phyloP scores from a whole-genome alignment of 2,888 invertebrate species.

The Andricus curvator region DNA sequence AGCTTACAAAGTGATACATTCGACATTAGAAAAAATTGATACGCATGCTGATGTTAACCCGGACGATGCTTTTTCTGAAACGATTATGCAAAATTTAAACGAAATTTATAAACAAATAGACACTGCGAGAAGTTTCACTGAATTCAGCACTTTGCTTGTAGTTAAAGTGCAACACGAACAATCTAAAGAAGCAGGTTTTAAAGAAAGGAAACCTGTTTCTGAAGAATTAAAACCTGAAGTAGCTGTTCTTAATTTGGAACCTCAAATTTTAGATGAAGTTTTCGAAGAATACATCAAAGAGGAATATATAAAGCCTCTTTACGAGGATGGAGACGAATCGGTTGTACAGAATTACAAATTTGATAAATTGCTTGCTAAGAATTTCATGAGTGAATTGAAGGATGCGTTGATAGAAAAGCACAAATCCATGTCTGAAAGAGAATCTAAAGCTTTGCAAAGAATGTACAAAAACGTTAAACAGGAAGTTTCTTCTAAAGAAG shows the following conservation, averaged over 20 bases:
- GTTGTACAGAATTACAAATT: conserved; percentile 61
- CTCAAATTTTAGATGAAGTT: conserved; percentile 73
- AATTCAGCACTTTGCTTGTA: conserved; percentile 68
- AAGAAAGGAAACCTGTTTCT: neutral
- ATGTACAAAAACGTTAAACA: conserved; percentile 61
- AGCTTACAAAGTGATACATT: conserved; percentile 64
- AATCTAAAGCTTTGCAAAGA: conserved; percentile 69
- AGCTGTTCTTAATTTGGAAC: conserved; percentile 62
- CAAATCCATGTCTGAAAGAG: conserved; percentile 72
- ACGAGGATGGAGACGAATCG: conserved; percentile 62
- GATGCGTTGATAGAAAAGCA: conserved; percentile 72
- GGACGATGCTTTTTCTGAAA: conserved; percentile 56
- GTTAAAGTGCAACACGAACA: conserved; percentile 56
- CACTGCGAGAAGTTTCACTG: conserved; percentile 69
- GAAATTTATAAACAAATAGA: conserved; percentile 67
- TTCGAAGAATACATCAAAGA: conserved; percentile 75
- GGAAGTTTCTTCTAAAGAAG: conserved; percentile 35
- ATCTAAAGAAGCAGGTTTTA: conserved; percentile 26
- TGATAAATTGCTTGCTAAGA: conserved; percentile 68
- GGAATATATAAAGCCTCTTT: conserved; percentile 69
- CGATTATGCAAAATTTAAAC: conserved; percentile 62
- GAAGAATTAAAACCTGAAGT: conserved; percentile 41
- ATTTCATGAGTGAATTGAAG: conserved; percentile 74
- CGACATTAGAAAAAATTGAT: conserved; percentile 68
- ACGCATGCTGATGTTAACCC: conserved; percentile 50